Evolutionary conservation across 1,140 invertebrate genomes (phyloP).

Genomic region (Euwallacea fornicatus): DNA sequence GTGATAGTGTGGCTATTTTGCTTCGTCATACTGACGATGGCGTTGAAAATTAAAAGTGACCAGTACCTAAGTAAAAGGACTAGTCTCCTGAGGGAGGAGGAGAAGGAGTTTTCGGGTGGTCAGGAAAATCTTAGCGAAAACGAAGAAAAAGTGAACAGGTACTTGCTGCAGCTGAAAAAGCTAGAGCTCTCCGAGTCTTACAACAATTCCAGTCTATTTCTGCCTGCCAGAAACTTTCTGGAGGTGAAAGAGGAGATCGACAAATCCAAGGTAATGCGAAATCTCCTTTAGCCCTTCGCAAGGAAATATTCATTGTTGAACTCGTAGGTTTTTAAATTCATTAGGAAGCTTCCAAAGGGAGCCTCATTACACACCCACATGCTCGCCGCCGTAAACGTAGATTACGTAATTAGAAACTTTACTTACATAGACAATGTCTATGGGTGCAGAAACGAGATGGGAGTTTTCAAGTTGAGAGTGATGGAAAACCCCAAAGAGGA

Average conservation of each 20-base stretch:
- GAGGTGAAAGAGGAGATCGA: conserved; percentile 48
- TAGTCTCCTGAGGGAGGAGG: conserved; percentile 49
- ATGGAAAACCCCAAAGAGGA: conserved; percentile 48
- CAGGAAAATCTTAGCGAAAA: conserved; percentile 56
- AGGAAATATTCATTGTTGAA: not conserved
- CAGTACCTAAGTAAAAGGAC: conserved; percentile 24
- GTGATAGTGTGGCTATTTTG: not conserved
- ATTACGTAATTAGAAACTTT: conserved; percentile 67
- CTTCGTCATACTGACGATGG: not conserved
- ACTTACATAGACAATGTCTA: conserved; percentile 64
- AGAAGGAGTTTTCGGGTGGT: conserved; percentile 55
- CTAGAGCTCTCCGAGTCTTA: conserved; percentile 55
- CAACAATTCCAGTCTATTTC: conserved; percentile 37
- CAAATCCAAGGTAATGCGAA: conserved; percentile 57
- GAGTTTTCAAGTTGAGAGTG: conserved; percentile 49
- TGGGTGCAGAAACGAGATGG: conserved; percentile 58
- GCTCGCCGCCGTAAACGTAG: conserved; percentile 62
- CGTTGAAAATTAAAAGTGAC: conserved; percentile 21
- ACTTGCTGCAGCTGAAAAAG: conserved; percentile 66
- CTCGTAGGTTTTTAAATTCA: conserved; percentile 62
- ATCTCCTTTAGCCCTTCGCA: not conserved
- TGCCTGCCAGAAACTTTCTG: conserved; percentile 42
- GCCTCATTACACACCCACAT: conserved; percentile 74
- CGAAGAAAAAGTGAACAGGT: conserved; percentile 64
- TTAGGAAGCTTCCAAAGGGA: conserved; percentile 73